Percentiles rank a stretch among this genome's conserved stretches.
Evolutionary conservation across 2,797 vertebrate genomes (phyloP).

Genomic region (Schizothorax lantsangensis): DNA sequence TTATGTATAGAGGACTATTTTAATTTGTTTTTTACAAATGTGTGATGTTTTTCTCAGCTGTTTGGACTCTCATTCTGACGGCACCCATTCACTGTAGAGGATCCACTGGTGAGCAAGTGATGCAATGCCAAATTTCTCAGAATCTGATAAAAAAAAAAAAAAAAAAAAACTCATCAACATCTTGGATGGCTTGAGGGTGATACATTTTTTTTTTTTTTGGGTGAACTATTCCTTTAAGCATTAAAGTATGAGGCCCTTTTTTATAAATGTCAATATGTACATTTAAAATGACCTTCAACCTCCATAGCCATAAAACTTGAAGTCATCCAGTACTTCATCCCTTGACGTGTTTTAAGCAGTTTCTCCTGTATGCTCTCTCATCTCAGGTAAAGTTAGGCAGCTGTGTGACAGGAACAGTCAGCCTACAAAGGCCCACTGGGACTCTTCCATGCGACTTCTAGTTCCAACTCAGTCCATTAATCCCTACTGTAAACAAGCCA

Average conservation of each 20-base stretch:
- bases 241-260: neutral
- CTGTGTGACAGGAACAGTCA: slow-evolving; percentile 25
- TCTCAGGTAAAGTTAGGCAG: slow-evolving; percentile 20
- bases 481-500: slow-evolving; percentile 28
- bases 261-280: neutral
- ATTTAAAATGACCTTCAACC: neutral
- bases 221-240: neutral
- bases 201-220: no score
- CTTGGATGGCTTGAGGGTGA: no score
- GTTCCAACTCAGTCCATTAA: slow-evolving; percentile 30
- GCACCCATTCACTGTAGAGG: no score
- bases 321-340: neutral
- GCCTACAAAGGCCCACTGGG: slow-evolving; percentile 27
- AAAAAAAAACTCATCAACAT: no score
- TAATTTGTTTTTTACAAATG: no score
- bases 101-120: no score
- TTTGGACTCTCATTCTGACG: no score
- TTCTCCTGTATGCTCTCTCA: neutral
- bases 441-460: slow-evolving; percentile 26
- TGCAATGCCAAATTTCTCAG: no score
- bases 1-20: no score
- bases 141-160: no score
- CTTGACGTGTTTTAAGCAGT: neutral
- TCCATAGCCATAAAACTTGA: neutral
- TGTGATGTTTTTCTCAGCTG: no score